Base-by-base conservation (phyloP, 1,140 invertebrate species). In the Heliconius hermathena region DNA sequence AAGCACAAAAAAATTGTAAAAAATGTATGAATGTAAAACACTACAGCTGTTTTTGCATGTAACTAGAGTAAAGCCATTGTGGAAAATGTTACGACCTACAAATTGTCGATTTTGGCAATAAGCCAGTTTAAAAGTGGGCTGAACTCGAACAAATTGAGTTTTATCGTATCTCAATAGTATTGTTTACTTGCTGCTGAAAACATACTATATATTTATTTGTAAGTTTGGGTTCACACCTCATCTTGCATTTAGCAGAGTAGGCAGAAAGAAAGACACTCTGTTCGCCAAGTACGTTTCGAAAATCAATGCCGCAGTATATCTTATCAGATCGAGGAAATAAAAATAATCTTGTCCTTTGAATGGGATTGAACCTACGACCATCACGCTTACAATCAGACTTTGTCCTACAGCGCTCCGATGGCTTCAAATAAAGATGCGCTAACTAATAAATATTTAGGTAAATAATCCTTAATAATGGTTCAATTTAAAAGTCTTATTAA, bases 71-170 rank as follows among this genome's bases (percentile, higher is more conserved):
- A 66, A 66, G 60, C 60, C 60, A 66, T 66, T 66, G 60, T 66
- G 11, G 11, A 66, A 57, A 66, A 26, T 29, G 60, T 66, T 66
- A 13, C 60, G 60, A 66, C 60, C 74, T 46, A 60, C 54, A 60
- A 66, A 46, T 70, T 70, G 74, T 76, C 46, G 74, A 70, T 29
- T 70, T 41, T 76, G 74, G 74, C 74, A 41, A 76, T 76, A 60
- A n/a, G 36, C 74, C 74, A 76, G 66, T 60, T 70, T 46, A 66
- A 76, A 76, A 76, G 74, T 76, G 74, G 74, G 74, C 60, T 76
- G 74, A 76, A 70, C 38, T 41, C 20, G 8, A 70, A 76, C 33
- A 66, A 66, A 66, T 66, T 66, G 60, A 26, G 60, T 66, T 66
- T 66, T 26, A 66, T 29, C 60, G 22, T 29, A 66, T 66, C 22